phyloP scores from a whole-genome alignment of 2,888 invertebrate genomes.

The Cylloceria caligata region DNA sequence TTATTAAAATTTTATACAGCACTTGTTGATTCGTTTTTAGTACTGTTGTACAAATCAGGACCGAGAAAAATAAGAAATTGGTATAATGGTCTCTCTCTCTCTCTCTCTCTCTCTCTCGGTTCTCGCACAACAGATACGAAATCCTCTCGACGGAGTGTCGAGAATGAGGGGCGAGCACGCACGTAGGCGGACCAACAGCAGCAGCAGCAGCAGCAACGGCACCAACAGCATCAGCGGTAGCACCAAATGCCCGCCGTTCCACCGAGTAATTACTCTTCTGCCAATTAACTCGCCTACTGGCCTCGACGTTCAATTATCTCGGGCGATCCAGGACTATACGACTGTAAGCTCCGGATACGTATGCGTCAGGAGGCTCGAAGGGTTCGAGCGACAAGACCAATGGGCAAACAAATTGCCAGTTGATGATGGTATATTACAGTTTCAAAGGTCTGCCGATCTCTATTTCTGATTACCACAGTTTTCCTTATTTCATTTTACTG shows the following conservation, averaged over 20 bases:
- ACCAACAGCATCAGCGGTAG: conserved; percentile 57
- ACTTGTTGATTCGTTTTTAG: too few relatives aligned
- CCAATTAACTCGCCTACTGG: conserved; percentile 69
- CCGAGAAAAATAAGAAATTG: too few relatives aligned
- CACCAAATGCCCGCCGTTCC: conserved; percentile 62
- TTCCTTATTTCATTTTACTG: neutral
- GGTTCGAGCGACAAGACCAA: conserved; percentile 19
- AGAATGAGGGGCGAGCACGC: conserved; percentile 35
- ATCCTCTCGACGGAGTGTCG: conserved; percentile 37
- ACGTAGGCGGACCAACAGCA: conserved; percentile 32
- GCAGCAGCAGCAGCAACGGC: conserved; percentile 44
- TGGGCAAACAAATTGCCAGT: conserved; percentile 21
- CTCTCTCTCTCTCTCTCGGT: neutral
- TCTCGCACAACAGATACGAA: conserved; percentile 35
- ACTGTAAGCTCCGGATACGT: conserved; percentile 18
- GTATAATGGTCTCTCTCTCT: neutral
- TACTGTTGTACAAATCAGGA: too few relatives aligned
- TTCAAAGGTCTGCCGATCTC: neutral
- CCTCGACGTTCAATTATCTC: conserved; percentile 70
- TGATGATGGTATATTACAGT: conserved; percentile 4
- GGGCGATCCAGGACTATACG: conserved; percentile 53
- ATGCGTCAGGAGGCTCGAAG: conserved; percentile 17
- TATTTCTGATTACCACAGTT: neutral
- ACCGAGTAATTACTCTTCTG: conserved; percentile 70
- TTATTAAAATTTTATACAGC: too few relatives aligned